Evolutionary conservation across 92 coral and sea anemone species (phyloP).

Genomic region (Phenganax subtilis): DNA sequence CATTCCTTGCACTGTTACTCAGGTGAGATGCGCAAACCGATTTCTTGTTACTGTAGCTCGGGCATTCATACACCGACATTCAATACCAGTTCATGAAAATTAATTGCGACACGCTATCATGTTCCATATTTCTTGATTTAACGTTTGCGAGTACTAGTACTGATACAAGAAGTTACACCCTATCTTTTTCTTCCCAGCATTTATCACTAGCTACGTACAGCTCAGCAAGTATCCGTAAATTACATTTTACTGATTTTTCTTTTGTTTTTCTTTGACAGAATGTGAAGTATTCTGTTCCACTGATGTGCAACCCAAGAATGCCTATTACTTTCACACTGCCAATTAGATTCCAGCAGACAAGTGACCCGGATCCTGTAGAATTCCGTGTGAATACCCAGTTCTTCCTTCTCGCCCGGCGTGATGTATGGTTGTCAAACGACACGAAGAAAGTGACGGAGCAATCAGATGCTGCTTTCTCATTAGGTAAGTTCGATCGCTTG

Average conservation of each 20-base stretch:
- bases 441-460: slow-evolving; percentile 42
- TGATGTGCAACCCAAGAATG: slow-evolving; percentile 70
- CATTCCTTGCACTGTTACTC: slow-evolving; percentile 74
- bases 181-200: too few species aligned
- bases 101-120: too few species aligned
- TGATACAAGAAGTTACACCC: too few species aligned
- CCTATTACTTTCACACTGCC: slow-evolving; percentile 88
- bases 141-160: too few species aligned
- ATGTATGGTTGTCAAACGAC: slow-evolving; percentile 62
- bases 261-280: slow-evolving; percentile 45
- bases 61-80: not conserved
- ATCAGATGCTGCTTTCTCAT: slow-evolving; percentile 75
- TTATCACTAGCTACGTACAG: not conserved
- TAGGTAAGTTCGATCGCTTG: slow-evolving; percentile 50
- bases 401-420: slow-evolving; percentile 61
- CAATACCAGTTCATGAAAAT: not conserved
- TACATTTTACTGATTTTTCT: not conserved
- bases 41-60: not conserved
- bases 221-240: not conserved
- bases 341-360: slow-evolving; percentile 94
- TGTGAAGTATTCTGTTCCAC: slow-evolving; percentile 65
- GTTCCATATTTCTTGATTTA: too few species aligned
- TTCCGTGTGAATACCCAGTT: slow-evolving; percentile 82
- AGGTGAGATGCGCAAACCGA: slow-evolving; percentile 43
- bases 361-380: slow-evolving; percentile 92